These are phyloP conservation scores for Poecile atricapillus DNA, from an alignment of 2,113 vertebrate species.

Conservation along the genomic window DNA sequence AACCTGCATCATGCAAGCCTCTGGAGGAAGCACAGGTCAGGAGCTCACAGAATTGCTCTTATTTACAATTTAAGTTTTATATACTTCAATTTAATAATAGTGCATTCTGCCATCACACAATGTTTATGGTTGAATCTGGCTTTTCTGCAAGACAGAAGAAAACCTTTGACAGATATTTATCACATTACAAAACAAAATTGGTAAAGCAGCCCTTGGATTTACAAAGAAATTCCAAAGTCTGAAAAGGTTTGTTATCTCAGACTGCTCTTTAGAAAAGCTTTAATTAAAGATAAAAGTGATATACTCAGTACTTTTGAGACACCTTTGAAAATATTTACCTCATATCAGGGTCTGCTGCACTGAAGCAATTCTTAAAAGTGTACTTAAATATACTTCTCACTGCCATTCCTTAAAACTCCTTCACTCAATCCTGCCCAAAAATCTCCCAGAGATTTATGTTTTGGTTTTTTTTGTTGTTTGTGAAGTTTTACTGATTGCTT, in stretches of 20 bases:
- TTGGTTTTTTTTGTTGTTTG: neutral
- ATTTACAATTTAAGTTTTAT: neutral
- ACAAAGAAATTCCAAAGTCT: neutral
- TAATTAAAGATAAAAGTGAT: neutral
- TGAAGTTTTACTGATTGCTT: neutral
- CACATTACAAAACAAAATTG: neutral
- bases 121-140: neutral
- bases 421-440: neutral
- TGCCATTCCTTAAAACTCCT: neutral
- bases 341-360: neutral
- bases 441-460: neutral
- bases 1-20: neutral
- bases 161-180: neutral
- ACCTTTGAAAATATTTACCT: neutral
- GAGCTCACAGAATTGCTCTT: neutral
- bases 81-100: neutral
- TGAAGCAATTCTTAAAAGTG: neutral
- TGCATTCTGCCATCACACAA: neutral
- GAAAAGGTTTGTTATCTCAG: neutral
- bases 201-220: neutral
- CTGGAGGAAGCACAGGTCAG: neutral
- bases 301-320: neutral
- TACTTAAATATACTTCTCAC: neutral
- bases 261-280: neutral
- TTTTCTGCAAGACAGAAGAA: neutral